phyloP scores from a whole-genome alignment of 2,797 vertebrate genomes.

The Pteronotus mesoamericanus region DNA sequence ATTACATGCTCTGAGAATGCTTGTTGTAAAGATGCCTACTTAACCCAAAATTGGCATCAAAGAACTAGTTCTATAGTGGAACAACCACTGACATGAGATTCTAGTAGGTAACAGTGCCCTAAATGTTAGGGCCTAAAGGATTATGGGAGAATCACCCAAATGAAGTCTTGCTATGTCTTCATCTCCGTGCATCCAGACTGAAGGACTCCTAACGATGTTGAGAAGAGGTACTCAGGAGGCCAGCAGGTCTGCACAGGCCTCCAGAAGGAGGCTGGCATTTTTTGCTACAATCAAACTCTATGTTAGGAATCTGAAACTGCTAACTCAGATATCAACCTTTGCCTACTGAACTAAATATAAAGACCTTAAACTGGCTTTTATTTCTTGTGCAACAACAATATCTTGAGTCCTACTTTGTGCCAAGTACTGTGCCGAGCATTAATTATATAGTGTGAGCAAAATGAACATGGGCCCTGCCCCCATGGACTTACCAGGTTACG shows the following conservation, averaged over 20 bases:
- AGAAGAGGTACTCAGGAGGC: neutral
- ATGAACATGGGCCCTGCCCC: neutral
- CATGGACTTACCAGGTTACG: neutral
- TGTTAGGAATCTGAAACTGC: neutral
- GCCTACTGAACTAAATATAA: neutral
- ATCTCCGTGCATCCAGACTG: neutral
- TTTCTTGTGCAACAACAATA: neutral
- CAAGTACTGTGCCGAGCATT: neutral
- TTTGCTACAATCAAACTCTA: neutral
- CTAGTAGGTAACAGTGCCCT: neutral
- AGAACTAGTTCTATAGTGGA: neutral
- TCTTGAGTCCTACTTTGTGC: neutral
- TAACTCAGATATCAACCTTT: neutral
- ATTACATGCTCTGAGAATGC: neutral
- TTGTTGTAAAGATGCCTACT: neutral
- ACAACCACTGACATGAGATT: slow-evolving; percentile 17
- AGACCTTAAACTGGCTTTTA: neutral
- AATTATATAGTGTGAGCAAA: neutral
- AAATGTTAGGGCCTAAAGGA: neutral
- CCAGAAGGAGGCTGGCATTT: neutral
- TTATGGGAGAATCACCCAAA: neutral
- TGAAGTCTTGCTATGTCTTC: neutral
- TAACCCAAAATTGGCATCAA: neutral
- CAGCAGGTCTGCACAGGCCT: neutral
- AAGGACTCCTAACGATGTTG: neutral